These are phyloP conservation scores for Diabrotica balteata DNA, from an alignment of 2,888 invertebrate genomes.

Conservation along the genomic window DNA sequence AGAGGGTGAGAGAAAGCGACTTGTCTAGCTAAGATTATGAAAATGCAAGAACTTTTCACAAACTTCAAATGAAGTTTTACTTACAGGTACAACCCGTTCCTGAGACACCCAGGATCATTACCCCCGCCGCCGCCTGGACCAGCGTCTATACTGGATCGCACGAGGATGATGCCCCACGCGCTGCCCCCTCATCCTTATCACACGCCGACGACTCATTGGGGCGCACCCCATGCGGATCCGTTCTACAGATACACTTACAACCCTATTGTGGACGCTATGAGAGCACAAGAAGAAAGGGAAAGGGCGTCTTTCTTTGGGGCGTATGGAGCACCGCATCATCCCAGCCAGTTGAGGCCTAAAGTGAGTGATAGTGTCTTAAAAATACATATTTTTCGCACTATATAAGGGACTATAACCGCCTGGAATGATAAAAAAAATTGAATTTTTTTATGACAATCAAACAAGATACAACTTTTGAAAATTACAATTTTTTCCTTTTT, in stretches of 20 bases:
- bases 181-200: constrained; percentile 64
- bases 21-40: background rate
- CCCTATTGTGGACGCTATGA: constrained; percentile 79
- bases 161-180: constrained; percentile 61
- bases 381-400: too few relatives aligned
- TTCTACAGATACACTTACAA: constrained; percentile 77
- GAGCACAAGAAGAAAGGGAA: constrained; percentile 78
- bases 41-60: background rate
- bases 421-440: too few relatives aligned
- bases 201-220: constrained; percentile 57
- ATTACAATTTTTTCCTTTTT: too few relatives aligned
- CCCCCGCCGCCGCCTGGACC: constrained; percentile 57
- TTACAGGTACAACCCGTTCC: constrained; percentile 63
- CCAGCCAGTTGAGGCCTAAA: constrained; percentile 53
- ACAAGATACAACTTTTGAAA: too few relatives aligned
- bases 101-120: constrained; percentile 64
- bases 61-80: constrained; percentile 10
- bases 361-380: background rate
- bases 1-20: too few relatives aligned
- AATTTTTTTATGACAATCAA: too few relatives aligned
- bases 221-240: constrained; percentile 59
- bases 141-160: constrained; percentile 61
- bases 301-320: constrained; percentile 78
- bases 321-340: constrained; percentile 60
- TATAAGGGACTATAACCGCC: too few relatives aligned